Percentiles rank a stretch among this genome's conserved stretches.
Evolutionary conservation across 2,113 vertebrate species (phyloP).

Genomic region (Melanerpes aurifrons): DNA sequence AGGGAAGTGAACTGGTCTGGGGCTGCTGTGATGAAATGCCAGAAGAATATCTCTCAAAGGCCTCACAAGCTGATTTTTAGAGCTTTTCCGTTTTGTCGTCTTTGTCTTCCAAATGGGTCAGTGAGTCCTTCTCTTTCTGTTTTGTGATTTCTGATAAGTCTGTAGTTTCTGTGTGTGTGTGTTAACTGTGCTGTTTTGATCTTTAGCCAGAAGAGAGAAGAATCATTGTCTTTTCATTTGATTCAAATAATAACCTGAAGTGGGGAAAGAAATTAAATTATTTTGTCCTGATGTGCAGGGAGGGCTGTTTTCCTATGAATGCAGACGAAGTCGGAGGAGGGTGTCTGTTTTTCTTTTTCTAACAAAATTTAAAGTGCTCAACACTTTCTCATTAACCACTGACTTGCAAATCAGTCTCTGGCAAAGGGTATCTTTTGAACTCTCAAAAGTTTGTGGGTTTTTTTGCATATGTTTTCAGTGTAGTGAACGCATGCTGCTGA

Average conservation of each 20-base stretch:
- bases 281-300: constrained; percentile 58
- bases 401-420: constrained; percentile 66
- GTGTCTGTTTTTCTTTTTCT: constrained; percentile 36
- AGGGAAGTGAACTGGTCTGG: constrained; percentile 84
- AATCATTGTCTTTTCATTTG: constrained; percentile 78
- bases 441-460: constrained; percentile 72
- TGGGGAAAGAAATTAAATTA: constrained; percentile 64
- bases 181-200: constrained; percentile 62
- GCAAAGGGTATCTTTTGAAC: constrained; percentile 70
- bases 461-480: constrained; percentile 61
- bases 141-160: constrained; percentile 74
- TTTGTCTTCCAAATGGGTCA: constrained; percentile 91
- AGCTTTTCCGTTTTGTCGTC: constrained; percentile 83
- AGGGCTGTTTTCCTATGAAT: constrained; percentile 69
- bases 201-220: constrained; percentile 65
- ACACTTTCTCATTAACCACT: constrained; percentile 58
- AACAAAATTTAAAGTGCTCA: constrained; percentile 60
- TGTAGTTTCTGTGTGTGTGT: constrained; percentile 68
- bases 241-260: constrained; percentile 74
- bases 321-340: constrained; percentile 31
- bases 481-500: constrained; percentile 40
- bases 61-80: constrained; percentile 85
- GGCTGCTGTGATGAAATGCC: constrained; percentile 87
- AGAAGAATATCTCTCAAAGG: constrained; percentile 86
- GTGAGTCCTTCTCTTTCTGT: constrained; percentile 83